Conservation (phyloP, 1,140 invertebrate genomes). For the Pachyrhynchus sulphureomaculatus region DNA sequence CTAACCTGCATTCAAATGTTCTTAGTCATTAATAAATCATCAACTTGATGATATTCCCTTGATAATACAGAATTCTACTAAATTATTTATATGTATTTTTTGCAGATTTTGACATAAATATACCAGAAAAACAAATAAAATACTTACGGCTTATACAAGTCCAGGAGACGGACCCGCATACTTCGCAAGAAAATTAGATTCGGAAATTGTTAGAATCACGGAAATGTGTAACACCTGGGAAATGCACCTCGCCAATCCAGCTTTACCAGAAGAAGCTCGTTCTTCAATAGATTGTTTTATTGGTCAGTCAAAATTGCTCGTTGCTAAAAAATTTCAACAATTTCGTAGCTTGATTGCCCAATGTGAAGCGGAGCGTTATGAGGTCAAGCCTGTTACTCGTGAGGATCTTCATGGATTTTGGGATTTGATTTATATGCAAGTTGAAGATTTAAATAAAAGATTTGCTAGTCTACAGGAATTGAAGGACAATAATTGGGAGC, state of each 20-base stretch:
- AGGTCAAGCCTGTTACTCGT: constrained; percentile 57
- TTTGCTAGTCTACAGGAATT: constrained; percentile 57
- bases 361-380: constrained; percentile 57
- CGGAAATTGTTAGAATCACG: no score
- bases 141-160: no score
- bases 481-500: constrained; percentile 57
- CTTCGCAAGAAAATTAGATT: no score
- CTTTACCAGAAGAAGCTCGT: constrained; percentile 52
- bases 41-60: no score
- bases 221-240: constrained; percentile 6
- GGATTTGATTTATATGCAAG: constrained; percentile 71
- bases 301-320: constrained; percentile 67
- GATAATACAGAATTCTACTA: no score
- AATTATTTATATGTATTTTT: no score
- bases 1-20: no score
- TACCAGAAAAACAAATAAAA: no score
- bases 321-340: constrained; percentile 68
- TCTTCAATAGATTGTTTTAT: constrained; percentile 67
- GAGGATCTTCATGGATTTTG: constrained; percentile 75
- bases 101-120: no score
- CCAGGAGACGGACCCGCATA: no score
- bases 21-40: no score
- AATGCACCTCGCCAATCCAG: constrained; percentile 35
- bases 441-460: constrained; percentile 56
- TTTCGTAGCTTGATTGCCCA: constrained; percentile 64